These are phyloP conservation scores for Myanophis thanlyinensis DNA, from an alignment of 2,113 vertebrate species.

Conservation along the genomic window DNA sequence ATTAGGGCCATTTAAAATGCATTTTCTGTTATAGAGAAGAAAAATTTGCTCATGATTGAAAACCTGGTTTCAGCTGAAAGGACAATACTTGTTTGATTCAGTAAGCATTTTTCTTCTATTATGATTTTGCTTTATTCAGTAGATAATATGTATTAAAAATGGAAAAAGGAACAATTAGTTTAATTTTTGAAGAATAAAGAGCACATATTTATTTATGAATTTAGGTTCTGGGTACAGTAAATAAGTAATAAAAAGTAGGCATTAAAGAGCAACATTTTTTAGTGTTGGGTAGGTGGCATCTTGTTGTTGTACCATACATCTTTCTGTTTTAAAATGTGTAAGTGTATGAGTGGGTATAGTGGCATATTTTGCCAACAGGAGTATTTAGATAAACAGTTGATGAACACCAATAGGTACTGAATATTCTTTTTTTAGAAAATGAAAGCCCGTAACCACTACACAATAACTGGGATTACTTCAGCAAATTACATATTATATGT, in stretches of 20 bases:
- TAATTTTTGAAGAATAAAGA: neutral
- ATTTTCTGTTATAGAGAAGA: conserved; percentile 39
- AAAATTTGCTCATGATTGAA: conserved; percentile 31
- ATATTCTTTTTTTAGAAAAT: neutral
- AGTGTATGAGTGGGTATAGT: too few species aligned
- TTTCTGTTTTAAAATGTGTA: neutral
- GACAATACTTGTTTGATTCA: neutral
- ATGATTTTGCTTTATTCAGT: neutral
- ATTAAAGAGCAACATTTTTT: neutral
- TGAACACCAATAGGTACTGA: neutral
- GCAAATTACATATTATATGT: neutral
- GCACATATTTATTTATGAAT: neutral
- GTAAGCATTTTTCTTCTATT: neutral
- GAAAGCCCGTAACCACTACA: neutral
- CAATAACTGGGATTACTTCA: neutral
- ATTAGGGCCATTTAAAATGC: conserved; percentile 45
- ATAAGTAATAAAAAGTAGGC: neutral
- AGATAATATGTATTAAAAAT: neutral
- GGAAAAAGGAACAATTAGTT: too few species aligned
- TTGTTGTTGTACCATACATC: neutral
- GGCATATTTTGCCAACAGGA: neutral
- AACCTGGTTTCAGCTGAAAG: conserved; percentile 30
- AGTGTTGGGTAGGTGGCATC: neutral
- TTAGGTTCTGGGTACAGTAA: neutral
- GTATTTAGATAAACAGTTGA: neutral